These are phyloP conservation scores for Perccottus glenii DNA, from an alignment of 2,113 vertebrate species.

Conservation along the genomic window DNA sequence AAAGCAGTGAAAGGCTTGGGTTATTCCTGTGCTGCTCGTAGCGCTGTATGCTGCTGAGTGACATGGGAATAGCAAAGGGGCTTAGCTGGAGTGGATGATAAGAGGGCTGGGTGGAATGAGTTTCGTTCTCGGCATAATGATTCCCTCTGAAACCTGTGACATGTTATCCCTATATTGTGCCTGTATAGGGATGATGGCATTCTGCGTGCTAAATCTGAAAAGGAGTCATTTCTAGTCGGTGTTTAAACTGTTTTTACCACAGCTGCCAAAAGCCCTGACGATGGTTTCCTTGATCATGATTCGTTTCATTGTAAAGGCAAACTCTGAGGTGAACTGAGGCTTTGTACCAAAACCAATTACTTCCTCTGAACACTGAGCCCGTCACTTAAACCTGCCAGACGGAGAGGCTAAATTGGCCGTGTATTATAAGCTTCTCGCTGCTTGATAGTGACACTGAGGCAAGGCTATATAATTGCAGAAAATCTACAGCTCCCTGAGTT, in stretches of 20 bases:
- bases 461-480: background rate
- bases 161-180: constrained; percentile 5
- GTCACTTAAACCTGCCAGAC: constrained; percentile 9
- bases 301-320: background rate
- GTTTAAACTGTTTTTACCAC: constrained; percentile 16
- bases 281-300: background rate
- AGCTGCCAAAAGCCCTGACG: background rate
- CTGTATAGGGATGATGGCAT: constrained; percentile 4
- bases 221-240: constrained; percentile 1
- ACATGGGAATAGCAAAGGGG: constrained; percentile 36
- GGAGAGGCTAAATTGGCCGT: background rate
- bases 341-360: constrained; percentile 21
- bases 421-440: background rate
- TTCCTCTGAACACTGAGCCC: background rate
- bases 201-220: background rate
- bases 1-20: constrained; percentile 29
- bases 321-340: background rate
- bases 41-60: constrained; percentile 20
- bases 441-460: background rate
- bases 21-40: constrained; percentile 13
- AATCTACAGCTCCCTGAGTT: constrained; percentile 5
- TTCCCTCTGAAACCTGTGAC: constrained; percentile 41
- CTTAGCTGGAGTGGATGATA: constrained; percentile 52
- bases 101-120: constrained; percentile 38
- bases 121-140: constrained; percentile 42